A percentile compares a stretch with the other conserved stretches of the same genome.
These are phyloP conservation scores for Bombylius major DNA, from an alignment of 2,888 invertebrate genomes.

Conservation along the genomic window DNA sequence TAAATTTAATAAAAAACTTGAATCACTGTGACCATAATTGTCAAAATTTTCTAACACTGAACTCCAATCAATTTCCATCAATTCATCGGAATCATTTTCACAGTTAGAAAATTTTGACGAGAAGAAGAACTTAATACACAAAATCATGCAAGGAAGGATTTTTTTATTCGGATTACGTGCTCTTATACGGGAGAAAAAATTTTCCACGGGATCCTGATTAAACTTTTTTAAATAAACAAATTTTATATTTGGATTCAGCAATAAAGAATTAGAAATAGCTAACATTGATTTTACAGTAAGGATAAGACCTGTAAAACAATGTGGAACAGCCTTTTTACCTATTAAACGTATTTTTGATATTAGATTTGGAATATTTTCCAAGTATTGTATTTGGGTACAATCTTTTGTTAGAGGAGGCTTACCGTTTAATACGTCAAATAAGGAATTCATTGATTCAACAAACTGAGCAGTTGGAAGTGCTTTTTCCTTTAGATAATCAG, in stretches of 20 bases:
- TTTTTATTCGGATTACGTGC: neutral
- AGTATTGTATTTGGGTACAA: neutral
- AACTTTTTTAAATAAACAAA: neutral
- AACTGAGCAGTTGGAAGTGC: neutral
- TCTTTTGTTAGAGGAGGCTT: neutral
- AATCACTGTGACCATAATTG: neutral
- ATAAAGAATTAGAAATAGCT: neutral
- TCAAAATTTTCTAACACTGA: neutral
- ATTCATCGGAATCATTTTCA: conserved; percentile 6
- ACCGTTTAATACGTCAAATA: neutral
- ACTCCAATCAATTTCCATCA: conserved; percentile 4
- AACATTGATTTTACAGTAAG: neutral
- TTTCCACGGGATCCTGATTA: neutral
- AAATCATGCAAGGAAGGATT: neutral
- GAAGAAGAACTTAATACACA: conserved; percentile 4
- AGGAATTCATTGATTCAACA: neutral
- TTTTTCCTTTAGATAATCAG: neutral
- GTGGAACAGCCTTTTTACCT: neutral
- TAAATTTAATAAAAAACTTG: neutral
- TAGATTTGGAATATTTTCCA: neutral
- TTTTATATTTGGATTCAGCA: neutral
- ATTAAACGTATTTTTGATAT: neutral
- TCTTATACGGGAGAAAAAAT: neutral
- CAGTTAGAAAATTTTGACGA: conserved; percentile 5
- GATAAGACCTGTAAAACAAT: neutral